Evolutionary conservation across 53 echinoderm and acorn worm genomes (phyloP).

Genomic region (Patiria pectinifera): DNA sequence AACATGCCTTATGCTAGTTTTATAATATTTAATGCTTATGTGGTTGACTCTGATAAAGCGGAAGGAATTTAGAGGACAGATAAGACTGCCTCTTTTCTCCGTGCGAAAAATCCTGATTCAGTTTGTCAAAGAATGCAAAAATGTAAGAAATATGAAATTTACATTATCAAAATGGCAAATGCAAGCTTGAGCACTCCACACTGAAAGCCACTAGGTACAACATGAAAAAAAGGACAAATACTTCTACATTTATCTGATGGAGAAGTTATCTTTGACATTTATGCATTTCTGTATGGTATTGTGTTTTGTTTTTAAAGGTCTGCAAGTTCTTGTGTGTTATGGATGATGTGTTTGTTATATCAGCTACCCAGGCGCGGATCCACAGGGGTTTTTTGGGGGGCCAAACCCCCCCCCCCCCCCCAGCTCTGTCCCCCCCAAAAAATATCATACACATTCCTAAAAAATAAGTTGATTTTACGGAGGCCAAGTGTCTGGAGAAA

Average conservation of each 20-base stretch:
- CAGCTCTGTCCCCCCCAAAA: no score
- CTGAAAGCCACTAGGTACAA: constrained; percentile 54
- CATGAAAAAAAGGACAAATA: constrained; percentile 9
- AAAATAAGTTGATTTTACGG: no score
- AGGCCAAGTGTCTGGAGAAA: no score
- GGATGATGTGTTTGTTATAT: neutral
- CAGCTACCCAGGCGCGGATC: no score
- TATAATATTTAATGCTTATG: neutral
- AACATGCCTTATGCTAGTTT: neutral
- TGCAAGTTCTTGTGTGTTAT: neutral
- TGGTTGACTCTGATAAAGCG: neutral
- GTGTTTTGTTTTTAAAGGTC: neutral
- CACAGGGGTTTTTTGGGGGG: no score
- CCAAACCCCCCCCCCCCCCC: no score
- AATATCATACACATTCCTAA: no score
- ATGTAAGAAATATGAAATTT: neutral
- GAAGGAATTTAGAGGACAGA: neutral
- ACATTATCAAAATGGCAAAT: constrained; percentile 8
- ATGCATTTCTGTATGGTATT: neutral
- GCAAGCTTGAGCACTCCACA: constrained; percentile 11
- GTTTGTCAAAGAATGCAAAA: neutral
- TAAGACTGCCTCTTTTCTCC: neutral
- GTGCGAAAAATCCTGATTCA: neutral
- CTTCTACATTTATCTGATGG: neutral
- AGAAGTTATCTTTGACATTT: neutral